Evolutionary conservation across 1,140 invertebrate genomes (phyloP), one percentile per base, ranked within the genome.

Genomic region (Solen grandis): DNA sequence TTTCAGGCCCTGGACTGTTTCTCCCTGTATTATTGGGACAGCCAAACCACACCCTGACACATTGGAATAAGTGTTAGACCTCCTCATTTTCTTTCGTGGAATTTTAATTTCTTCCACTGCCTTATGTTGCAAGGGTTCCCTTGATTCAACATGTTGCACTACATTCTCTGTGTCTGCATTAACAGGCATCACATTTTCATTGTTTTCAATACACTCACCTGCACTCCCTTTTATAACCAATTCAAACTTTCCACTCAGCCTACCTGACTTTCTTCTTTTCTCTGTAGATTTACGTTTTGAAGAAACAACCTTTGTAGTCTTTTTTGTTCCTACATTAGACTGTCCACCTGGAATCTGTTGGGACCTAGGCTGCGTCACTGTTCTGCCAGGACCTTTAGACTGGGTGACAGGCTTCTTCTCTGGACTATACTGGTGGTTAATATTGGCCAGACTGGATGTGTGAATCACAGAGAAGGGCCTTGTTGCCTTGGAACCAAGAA

Each of bases 391-490:
- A 66, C 62, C 22, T 35, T 70, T 70, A 8, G 25, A n/a, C 22
- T 52, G 46, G 16, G 46, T 54, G 25, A 16, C 22, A 14, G 46
- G 5, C n/a, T 80, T 78, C 29, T 84, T 70, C 22, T 75, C 68
- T 35, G 86, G 85, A 73, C 82, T 87, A 81, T 88, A 89, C 35
- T 66, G 79, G 13, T 84, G 70, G 16, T 80, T 69, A 38, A 88
- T 87, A 38, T 69, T 83, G 19, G 83, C 78, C 16, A 88, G 68
- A 25, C 85, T 86, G 41, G 81, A 65, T 14, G 88, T 87, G 36
- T 87, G 86, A 19, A 89, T 55, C 2, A 89, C 81, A 46, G 81
- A 82, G 41, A 84, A 78, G 60, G 83, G 85, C 27, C 70, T 69
- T 25, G 76, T 69, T 16, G 81, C 77, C 33, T 72, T 75, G 16